These are phyloP conservation scores for Amblyornis subalaris DNA, from an alignment of 2,113 vertebrate species.

Conservation along the genomic window DNA sequence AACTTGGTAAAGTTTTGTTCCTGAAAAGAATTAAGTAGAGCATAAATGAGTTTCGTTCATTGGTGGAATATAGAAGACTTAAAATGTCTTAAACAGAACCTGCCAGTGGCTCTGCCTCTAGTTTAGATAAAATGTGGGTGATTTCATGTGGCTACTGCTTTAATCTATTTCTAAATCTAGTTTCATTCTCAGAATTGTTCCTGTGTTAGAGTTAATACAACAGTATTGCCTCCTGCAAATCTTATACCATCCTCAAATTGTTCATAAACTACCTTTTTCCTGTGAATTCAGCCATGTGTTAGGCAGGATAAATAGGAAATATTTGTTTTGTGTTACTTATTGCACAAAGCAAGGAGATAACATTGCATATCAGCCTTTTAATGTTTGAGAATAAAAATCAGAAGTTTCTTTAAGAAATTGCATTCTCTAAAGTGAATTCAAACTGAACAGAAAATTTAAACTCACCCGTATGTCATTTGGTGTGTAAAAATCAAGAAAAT, in stretches of 20 bases:
- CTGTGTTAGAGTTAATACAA: not conserved
- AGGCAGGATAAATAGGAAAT: not conserved
- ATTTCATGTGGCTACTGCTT: not conserved
- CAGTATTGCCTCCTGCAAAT: not conserved
- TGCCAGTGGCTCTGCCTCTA: not conserved
- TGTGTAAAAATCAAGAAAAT: conserved; percentile 30
- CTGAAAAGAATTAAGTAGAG: not conserved
- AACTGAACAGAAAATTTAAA: not conserved
- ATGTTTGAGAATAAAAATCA: not conserved
- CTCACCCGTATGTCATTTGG: conserved; percentile 21
- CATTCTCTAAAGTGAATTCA: not conserved
- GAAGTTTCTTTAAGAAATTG: not conserved
- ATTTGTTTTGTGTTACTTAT: not conserved
- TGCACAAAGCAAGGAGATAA: not conserved
- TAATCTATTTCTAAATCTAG: not conserved
- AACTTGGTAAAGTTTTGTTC: not conserved
- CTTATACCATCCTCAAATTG: not conserved
- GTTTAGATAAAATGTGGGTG: not conserved
- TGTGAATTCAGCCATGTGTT: not conserved
- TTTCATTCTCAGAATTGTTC: not conserved
- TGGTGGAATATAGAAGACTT: not conserved
- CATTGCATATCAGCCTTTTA: not conserved
- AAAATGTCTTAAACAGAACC: not conserved
- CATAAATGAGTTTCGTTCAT: not conserved
- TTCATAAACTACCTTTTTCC: not conserved